Base-by-base conservation (phyloP, 2,888 invertebrate species). In the Notocelia uddmanniana region DNA sequence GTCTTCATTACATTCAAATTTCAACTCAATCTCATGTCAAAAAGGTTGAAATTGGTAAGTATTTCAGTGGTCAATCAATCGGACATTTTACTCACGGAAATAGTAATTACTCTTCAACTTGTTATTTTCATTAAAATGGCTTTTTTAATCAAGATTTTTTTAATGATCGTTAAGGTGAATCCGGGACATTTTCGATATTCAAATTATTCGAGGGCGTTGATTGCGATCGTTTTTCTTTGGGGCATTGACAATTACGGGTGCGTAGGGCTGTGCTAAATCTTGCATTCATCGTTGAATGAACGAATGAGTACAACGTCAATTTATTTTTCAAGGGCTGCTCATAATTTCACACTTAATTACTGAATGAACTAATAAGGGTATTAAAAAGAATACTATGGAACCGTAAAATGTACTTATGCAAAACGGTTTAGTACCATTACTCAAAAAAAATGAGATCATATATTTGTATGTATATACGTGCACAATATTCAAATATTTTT, bases 91-190 rank as follows among this genome's bases (percentile, higher is more conserved):
- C 64, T 62, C 69, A 45, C 67, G 77, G 76, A 77, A 77, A 74
- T 67, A 73, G 75, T 77, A 77, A 78, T 77, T 77, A 77, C 72
- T 74, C 73, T 68, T 69, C 72, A 74, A 73, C 73, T 74, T 64
- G 76, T 77, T 77, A 78, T 77, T 75, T 76, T 74, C 76, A 76
- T 77, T 77, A 74, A 66, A 70, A 70, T 55, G 68, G 66, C 69
- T 71, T 74, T 67, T 72, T 69, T 74, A 68, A 69, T 66, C 66
- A 60, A 67, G 71, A 66, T 60, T 67, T 67, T 45, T 70, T 71
- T 52, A 10, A 45, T 52, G 54, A 37, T 59, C 74, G 62, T 70
- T 73, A 62, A 69, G 69, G 70, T 59, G 70, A 52, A 62, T 67
- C 52, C 15, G 70, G 67, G 60, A 58, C 67, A 18, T 68, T 69